Base-by-base conservation (phyloP, 1,140 invertebrate species). In the Heliconius himera region DNA sequence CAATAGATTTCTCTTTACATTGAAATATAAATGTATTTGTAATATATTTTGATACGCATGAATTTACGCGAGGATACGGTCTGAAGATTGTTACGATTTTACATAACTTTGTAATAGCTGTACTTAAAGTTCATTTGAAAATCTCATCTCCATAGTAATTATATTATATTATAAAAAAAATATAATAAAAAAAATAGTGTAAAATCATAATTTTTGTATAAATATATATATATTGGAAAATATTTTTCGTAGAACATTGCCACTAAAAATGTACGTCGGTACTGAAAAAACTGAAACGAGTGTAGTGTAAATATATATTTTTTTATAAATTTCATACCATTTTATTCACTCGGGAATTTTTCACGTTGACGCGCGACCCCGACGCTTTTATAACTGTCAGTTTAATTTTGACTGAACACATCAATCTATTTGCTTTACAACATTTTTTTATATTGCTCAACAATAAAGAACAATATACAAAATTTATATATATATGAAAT, bases 1-100 rank as follows among this genome's bases (percentile, higher is more conserved):
- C 78, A 86, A 82, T 86, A 85, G 86, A 89, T 88, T 85, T 89
- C 88, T n/a, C 54, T 56, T n/a, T 56, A 56, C 54, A 56, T 51
- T 8, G 16, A 8, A 51, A 71, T 84, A 84, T 89, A 89, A 75
- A 85, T 87, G 84, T 87, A 89, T 90, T 87, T 80, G 86, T 83
- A 88, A 93, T 93, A 92, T 92, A 91, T 93, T 93, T 93, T 93
- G 91, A 93, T 91, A 93, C 88, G 86, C 84, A 87, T 89, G 84
- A 89, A 89, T 91, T 91, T 93, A 89, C 89, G 85, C 83, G 84
- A 88, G 80, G 79, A 76, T 79, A 76, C 36, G 74, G 72, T 79
- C 60, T 79, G 56, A 79, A 49, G 49, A 49, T 73, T 73, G 74
- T 51, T 76, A 82, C 54, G 41, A 79, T 41, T 72, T 54, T 75